Conservation (phyloP, 2,888 invertebrate species). For the Tineola bisselliella region DNA sequence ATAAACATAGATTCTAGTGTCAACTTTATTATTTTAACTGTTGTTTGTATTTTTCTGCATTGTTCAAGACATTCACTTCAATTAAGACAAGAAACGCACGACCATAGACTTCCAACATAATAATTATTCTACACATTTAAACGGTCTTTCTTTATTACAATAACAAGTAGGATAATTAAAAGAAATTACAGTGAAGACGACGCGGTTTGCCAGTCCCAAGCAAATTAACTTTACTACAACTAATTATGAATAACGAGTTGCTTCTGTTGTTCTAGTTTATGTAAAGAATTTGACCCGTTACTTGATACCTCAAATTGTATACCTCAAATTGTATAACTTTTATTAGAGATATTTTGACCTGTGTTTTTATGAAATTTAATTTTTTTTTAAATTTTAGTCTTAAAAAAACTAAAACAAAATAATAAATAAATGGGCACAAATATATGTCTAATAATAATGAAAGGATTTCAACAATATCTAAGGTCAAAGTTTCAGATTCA, state of each 20-base stretch:
- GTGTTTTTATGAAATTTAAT: too few relatives aligned
- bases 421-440: too few relatives aligned
- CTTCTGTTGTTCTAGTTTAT: slow-evolving; percentile 17
- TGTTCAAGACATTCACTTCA: background rate
- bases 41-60: too few relatives aligned
- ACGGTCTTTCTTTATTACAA: background rate
- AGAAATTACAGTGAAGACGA: slow-evolving; percentile 3
- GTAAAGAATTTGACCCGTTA: background rate
- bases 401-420: too few relatives aligned
- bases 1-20: too few relatives aligned
- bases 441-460: too few relatives aligned
- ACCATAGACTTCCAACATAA: background rate
- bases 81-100: background rate
- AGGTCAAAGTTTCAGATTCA: background rate
- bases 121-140: background rate
- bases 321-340: too few relatives aligned
- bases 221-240: slow-evolving; percentile 44
- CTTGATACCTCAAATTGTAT: background rate
- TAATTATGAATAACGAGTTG: slow-evolving; percentile 56
- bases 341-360: too few relatives aligned
- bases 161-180: slow-evolving; percentile 10
- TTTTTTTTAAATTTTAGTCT: too few relatives aligned
- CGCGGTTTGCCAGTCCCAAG: slow-evolving; percentile 19
- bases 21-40: too few relatives aligned
- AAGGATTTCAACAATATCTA: too few relatives aligned